A percentile compares a stretch with the other conserved stretches of the same genome.
phyloP scores from a whole-genome alignment of 2,113 vertebrate genomes.

The Spermophilus dauricus region DNA sequence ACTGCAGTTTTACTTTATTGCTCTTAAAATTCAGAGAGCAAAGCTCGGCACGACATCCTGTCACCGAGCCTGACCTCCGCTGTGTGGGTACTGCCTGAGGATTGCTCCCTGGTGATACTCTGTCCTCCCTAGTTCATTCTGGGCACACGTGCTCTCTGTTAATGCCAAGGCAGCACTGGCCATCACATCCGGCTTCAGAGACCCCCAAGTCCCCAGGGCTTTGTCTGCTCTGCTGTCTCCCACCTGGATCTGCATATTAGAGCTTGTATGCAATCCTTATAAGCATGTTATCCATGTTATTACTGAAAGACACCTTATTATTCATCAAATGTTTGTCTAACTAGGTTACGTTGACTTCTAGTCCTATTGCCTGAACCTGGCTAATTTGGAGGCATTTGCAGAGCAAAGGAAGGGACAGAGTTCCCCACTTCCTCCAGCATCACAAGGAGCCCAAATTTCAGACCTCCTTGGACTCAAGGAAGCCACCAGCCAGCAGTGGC shows the following conservation, averaged over 20 bases:
- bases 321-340: neutral
- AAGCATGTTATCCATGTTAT: neutral
- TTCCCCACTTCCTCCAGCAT: neutral
- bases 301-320: conserved; percentile 12
- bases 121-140: neutral
- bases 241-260: conserved; percentile 29
- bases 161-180: accelerated
- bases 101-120: neutral
- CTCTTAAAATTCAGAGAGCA: conserved; percentile 78
- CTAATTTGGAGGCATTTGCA: neutral
- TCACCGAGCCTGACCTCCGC: conserved; percentile 49
- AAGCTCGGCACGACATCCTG: neutral
- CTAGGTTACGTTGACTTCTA: neutral
- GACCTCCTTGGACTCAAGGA: neutral
- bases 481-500: neutral
- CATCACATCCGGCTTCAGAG: neutral
- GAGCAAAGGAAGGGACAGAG: accelerated
- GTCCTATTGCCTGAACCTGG: neutral
- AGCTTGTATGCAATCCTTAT: neutral
- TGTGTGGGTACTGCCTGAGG: neutral
- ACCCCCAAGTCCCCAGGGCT: neutral
- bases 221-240: conserved; percentile 32
- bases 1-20: conserved; percentile 40
- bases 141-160: neutral
- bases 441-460: accelerated